A percentile compares a stretch with the other conserved stretches of the same genome.
Evolutionary conservation across 2,113 vertebrate species (phyloP).

Genomic region (Phaethon lepturus): DNA sequence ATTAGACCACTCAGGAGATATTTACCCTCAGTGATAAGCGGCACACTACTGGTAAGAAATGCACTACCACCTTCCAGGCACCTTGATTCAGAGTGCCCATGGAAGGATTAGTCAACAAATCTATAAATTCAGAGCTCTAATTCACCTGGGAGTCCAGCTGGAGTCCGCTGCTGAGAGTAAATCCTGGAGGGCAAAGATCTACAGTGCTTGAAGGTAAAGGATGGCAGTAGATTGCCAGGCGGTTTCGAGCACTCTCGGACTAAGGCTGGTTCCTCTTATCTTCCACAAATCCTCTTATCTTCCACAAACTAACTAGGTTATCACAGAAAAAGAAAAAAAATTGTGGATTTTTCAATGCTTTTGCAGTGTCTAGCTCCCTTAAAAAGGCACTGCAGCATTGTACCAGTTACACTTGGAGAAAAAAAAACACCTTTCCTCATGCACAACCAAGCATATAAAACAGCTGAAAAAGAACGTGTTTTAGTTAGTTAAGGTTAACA

Average conservation of each 20-base stretch:
- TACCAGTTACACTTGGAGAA: not conserved
- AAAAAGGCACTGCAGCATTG: not conserved
- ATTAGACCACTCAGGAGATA: not conserved
- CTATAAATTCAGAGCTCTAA: not conserved
- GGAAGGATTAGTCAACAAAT: not conserved
- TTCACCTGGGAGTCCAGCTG: not conserved
- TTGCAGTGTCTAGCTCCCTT: not conserved
- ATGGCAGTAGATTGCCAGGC: not conserved
- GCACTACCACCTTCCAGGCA: not conserved
- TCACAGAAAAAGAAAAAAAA: not conserved
- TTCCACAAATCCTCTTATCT: not conserved
- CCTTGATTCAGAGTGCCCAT: not conserved
- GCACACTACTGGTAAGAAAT: not conserved
- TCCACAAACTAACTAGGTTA: not conserved
- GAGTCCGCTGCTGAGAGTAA: not conserved
- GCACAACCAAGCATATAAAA: not conserved
- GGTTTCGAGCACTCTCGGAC: not conserved
- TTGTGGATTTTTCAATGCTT: not conserved
- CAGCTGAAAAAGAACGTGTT: not conserved
- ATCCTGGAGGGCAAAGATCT: not conserved
- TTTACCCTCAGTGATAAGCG: not conserved
- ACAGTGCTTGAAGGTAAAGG: not conserved
- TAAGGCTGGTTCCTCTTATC: not conserved
- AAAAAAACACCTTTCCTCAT: not conserved
- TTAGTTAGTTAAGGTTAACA: not conserved